Evolutionary conservation across 2,113 vertebrate genomes (phyloP).

Genomic region (Daboia siamensis): DNA sequence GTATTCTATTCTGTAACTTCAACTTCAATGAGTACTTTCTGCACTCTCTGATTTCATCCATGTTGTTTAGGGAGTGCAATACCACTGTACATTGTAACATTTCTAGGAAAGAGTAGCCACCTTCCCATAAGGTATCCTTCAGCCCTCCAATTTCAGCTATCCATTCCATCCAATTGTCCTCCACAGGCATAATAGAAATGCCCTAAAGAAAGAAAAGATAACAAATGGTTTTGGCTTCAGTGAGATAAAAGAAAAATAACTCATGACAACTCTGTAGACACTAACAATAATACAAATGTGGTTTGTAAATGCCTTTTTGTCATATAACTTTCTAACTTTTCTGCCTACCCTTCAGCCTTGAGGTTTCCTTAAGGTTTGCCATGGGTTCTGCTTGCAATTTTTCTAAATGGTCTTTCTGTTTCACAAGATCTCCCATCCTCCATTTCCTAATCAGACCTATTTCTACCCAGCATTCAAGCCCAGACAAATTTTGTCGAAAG

Average conservation of each 20-base stretch:
- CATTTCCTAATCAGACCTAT: background rate
- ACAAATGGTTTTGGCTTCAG: background rate
- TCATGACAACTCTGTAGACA: background rate
- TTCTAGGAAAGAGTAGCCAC: conserved; percentile 42
- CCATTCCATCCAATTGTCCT: conserved; percentile 56
- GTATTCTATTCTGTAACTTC: background rate
- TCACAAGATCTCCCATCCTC: background rate
- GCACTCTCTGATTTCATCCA: background rate
- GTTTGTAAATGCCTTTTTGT: background rate
- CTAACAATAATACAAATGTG: background rate
- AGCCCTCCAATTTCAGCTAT: conserved; percentile 59
- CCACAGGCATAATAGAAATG: conserved; percentile 44
- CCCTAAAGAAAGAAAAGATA: conserved; percentile 46
- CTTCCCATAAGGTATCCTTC: conserved; percentile 61
- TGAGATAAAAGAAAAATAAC: background rate
- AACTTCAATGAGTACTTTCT: background rate
- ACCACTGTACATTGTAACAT: background rate
- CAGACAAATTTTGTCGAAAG: background rate
- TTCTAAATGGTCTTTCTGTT: background rate
- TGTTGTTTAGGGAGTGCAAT: background rate
- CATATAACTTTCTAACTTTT: background rate
- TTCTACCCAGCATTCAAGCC: background rate
- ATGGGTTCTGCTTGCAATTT: background rate
- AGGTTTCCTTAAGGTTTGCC: background rate
- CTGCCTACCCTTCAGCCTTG: background rate